Evolutionary conservation across 2,113 vertebrate species (phyloP).

Genomic region (Sus scrofa): DNA sequence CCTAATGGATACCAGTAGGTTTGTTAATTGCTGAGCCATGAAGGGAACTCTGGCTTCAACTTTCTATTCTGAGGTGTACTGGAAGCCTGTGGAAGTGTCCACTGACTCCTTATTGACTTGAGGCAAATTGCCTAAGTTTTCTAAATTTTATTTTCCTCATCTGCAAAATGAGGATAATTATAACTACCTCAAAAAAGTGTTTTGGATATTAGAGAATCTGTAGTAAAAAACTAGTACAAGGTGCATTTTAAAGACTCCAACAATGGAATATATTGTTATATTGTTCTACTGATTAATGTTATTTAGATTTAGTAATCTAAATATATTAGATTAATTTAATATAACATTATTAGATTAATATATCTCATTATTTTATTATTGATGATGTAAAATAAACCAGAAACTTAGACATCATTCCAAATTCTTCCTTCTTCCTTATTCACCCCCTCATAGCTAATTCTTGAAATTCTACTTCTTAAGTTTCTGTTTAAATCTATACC

Average conservation of each 20-base stretch:
- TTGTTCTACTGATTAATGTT: not conserved
- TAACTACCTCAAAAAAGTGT: not conserved
- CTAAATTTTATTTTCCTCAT: constrained; percentile 49
- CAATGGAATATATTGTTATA: not conserved
- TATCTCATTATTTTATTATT: constrained; percentile 14
- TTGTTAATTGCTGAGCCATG: too few species aligned
- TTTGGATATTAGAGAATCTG: constrained; percentile 41
- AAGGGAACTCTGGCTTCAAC: not conserved
- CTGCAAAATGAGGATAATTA: constrained; percentile 51
- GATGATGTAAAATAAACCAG: constrained; percentile 32
- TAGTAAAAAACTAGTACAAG: constrained; percentile 35
- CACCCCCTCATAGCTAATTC: not conserved
- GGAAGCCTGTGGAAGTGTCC: not conserved
- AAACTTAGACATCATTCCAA: constrained; percentile 44
- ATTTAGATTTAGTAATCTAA: not conserved
- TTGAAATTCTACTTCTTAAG: not conserved
- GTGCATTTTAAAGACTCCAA: not conserved
- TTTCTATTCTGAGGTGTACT: constrained; percentile 31
- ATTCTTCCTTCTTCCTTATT: constrained; percentile 16
- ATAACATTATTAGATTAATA: not conserved
- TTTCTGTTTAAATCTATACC: not conserved
- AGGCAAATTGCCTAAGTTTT: not conserved
- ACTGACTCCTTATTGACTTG: constrained; percentile 13
- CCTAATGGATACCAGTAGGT: too few species aligned
- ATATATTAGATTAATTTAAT: not conserved